phyloP scores from a whole-genome alignment of 2,797 vertebrate genomes.

The Vipera latastei region DNA sequence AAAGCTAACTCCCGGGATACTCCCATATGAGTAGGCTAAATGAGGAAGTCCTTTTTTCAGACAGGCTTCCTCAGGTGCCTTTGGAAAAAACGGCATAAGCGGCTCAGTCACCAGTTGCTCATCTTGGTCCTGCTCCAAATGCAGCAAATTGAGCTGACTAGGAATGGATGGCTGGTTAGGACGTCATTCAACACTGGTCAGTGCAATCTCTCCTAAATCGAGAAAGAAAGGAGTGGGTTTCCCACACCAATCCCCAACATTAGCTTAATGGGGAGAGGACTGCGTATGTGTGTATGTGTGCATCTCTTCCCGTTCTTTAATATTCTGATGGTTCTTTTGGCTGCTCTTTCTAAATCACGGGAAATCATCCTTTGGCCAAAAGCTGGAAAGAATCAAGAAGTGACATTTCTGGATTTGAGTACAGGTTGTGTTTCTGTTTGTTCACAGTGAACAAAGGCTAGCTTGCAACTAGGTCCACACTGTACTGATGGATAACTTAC shows the following conservation, averaged over 20 bases:
- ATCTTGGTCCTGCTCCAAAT: not conserved
- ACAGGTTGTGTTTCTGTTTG: not conserved
- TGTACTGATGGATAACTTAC: not conserved
- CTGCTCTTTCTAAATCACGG: not conserved
- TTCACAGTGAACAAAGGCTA: not conserved
- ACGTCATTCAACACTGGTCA: not conserved
- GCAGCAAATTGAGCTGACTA: not conserved
- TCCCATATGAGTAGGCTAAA: not conserved
- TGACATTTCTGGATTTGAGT: not conserved
- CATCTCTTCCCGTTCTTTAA: not conserved
- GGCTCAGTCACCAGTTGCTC: not conserved
- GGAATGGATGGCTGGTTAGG: not conserved
- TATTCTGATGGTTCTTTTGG: not conserved
- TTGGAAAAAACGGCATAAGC: not conserved
- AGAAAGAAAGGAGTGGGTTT: not conserved
- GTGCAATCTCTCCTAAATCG: not conserved
- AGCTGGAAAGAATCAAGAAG: not conserved
- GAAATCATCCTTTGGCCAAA: not conserved
- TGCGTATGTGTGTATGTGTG: fast-evolving
- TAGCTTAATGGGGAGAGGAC: not conserved
- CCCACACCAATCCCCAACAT: not conserved
- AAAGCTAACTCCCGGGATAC: not conserved
- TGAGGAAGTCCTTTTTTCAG: not conserved
- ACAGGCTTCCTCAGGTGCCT: not conserved
- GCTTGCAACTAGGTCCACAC: not conserved